Evolutionary conservation across 2,113 vertebrate genomes (phyloP).

Genomic region (Redunca redunca): DNA sequence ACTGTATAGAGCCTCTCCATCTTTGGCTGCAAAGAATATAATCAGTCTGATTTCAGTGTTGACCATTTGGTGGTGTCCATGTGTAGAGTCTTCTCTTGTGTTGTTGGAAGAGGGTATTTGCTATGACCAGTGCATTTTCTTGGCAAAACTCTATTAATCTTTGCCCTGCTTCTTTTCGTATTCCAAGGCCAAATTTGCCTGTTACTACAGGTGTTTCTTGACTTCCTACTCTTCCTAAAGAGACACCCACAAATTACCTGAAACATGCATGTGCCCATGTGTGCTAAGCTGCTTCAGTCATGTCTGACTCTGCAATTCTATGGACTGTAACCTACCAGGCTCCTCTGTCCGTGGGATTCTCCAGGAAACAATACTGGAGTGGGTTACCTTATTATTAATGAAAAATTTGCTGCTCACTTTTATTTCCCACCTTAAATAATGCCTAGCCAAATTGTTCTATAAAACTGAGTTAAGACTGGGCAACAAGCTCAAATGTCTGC

Average conservation of each 20-base stretch:
- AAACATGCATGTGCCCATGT: neutral
- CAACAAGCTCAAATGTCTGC: neutral
- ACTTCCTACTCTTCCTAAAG: too few relatives aligned
- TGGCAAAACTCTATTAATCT: too few relatives aligned
- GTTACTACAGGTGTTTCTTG: too few relatives aligned
- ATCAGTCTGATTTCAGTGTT: too few relatives aligned
- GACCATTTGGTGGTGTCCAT: too few relatives aligned
- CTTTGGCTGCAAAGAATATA: too few relatives aligned
- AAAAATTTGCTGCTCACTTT: neutral
- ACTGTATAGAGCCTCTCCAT: too few relatives aligned
- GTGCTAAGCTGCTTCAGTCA: neutral
- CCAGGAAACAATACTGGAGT: neutral
- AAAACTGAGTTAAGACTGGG: neutral
- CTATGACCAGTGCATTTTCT: too few relatives aligned
- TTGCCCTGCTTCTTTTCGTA: rapidly evolving
- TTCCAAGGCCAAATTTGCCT: too few relatives aligned
- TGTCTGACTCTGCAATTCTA: rapidly evolving
- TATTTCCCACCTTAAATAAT: neutral
- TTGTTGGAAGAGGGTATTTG: too few relatives aligned
- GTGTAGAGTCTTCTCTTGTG: too few relatives aligned
- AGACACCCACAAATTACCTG: neutral
- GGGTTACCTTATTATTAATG: neutral
- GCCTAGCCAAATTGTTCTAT: neutral
- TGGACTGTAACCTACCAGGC: neutral
- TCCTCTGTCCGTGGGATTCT: neutral